Conservation (phyloP, 2,888 invertebrate genomes). For the Lasioglossum lativentre region DNA sequence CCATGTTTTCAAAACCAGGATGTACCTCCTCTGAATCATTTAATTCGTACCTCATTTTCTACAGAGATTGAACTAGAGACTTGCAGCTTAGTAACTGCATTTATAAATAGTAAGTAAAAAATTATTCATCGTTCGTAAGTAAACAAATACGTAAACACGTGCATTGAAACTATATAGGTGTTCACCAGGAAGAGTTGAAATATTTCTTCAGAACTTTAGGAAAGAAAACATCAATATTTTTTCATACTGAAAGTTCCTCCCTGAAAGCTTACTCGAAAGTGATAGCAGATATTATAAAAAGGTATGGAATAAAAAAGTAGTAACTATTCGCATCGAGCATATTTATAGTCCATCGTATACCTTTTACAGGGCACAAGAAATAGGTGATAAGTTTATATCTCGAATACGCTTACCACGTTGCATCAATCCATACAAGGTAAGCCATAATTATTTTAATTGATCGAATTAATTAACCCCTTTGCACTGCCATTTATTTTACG, state of each 20-base stretch:
- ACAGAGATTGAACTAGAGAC: slow-evolving; percentile 89
- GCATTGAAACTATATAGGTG: slow-evolving; percentile 76
- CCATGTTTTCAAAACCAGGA: slow-evolving; percentile 80
- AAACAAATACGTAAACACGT: slow-evolving; percentile 85
- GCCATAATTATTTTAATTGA: not conserved
- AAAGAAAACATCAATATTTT: slow-evolving; percentile 88
- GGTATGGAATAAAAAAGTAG: slow-evolving; percentile 80
- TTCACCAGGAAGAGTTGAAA: slow-evolving; percentile 88
- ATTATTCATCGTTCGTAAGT: not conserved
- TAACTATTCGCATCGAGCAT: not conserved
- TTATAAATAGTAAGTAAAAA: slow-evolving; percentile 87
- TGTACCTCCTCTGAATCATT: slow-evolving; percentile 85
- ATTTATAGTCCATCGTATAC: not conserved
- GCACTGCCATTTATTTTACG: no score
- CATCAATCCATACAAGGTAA: slow-evolving; percentile 88
- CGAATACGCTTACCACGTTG: slow-evolving; percentile 89
- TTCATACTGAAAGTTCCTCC: slow-evolving; percentile 87
- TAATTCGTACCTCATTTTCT: slow-evolving; percentile 87
- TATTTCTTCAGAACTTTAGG: slow-evolving; percentile 89
- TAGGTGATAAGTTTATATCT: slow-evolving; percentile 80
- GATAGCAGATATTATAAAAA: slow-evolving; percentile 89
- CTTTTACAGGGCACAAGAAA: slow-evolving; percentile 82
- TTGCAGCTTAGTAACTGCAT: slow-evolving; percentile 89
- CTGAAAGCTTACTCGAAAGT: slow-evolving; percentile 88
- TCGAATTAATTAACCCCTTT: not conserved